Evolutionary conservation across 1,140 invertebrate genomes (phyloP).

Genomic region (Hylyphantes graminicola): DNA sequence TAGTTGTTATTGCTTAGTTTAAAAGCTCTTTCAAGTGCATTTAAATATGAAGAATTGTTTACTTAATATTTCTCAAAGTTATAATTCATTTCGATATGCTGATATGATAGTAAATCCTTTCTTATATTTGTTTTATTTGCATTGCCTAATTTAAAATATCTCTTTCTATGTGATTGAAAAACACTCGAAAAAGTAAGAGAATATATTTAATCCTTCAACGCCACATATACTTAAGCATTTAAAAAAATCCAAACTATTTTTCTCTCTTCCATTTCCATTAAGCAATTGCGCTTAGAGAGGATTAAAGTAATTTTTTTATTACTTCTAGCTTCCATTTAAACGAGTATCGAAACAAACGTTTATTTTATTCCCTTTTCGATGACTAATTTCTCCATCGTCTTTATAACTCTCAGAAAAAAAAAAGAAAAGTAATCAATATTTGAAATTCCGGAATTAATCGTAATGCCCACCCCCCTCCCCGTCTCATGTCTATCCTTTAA

Average conservation of each 20-base stretch:
- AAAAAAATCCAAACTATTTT: neutral
- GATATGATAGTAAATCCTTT: too few relatives aligned
- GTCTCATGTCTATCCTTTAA: too few relatives aligned
- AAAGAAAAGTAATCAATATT: neutral
- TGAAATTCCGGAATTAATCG: conserved; percentile 5
- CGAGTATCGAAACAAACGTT: conserved; percentile 13
- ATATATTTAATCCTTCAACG: conserved; percentile 10
- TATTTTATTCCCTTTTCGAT: conserved; percentile 8
- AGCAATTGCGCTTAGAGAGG: neutral
- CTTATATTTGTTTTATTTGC: too few relatives aligned
- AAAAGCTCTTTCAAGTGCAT: too few relatives aligned
- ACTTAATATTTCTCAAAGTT: too few relatives aligned
- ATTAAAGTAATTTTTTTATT: conserved; percentile 15
- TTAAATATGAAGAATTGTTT: too few relatives aligned
- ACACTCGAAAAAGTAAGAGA: neutral
- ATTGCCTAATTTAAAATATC: too few relatives aligned
- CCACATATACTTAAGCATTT: conserved; percentile 7
- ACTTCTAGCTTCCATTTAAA: neutral
- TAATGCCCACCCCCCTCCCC: neutral
- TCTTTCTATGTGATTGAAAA: neutral
- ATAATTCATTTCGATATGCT: too few relatives aligned
- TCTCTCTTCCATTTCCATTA: neutral
- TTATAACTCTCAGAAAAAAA: too few relatives aligned
- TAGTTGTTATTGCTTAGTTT: too few relatives aligned
- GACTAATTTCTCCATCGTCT: conserved; percentile 20